A percentile compares a stretch with the other conserved stretches of the same genome.
Conservation (phyloP, 2,797 vertebrate genomes). For the Esox masquinongy region DNA sequence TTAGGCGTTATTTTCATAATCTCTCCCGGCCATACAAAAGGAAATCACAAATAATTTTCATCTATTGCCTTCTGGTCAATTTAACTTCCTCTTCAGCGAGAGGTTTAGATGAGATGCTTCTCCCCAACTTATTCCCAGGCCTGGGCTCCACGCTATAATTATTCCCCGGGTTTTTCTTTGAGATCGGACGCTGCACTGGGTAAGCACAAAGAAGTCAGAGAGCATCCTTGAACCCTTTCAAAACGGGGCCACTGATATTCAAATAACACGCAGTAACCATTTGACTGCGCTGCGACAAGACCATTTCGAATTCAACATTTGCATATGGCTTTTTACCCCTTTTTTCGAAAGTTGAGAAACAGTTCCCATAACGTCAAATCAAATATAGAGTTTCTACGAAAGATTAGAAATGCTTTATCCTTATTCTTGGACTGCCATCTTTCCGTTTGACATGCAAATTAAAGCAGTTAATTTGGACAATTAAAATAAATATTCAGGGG, state of each 20-base stretch:
- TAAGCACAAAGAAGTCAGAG: conserved; percentile 99
- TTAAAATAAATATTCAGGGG: conserved; percentile 99
- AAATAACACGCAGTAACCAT: conserved; percentile 96
- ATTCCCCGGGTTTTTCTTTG: conserved; percentile 90
- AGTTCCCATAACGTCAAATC: conserved; percentile 93
- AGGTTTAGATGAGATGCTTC: conserved; percentile 91
- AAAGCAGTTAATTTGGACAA: conserved; percentile 99
- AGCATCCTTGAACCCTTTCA: conserved; percentile 99
- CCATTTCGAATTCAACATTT: conserved; percentile 94
- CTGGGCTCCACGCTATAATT: conserved; percentile 92
- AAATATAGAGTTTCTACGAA: conserved; percentile 84
- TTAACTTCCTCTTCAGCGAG: conserved; percentile 92
- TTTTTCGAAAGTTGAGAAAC: conserved; percentile 85
- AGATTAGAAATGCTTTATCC: conserved; percentile 85
- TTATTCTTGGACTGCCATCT: conserved; percentile 83
- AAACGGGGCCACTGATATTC: conserved; percentile 96
- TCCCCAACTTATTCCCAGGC: conserved; percentile 94
- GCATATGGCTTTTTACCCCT: conserved; percentile 94
- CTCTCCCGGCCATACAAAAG: conserved; percentile 81
- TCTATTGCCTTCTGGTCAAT: conserved; percentile 99
- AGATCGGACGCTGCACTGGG: conserved; percentile 98
- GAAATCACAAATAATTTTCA: conserved; percentile 98
- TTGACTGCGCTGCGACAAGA: conserved; percentile 89
- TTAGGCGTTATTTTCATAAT: conserved; percentile 49
- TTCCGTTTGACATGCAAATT: conserved; percentile 98